Conservation (phyloP, 2,797 vertebrate genomes). For the Hyperoplus immaculatus region DNA sequence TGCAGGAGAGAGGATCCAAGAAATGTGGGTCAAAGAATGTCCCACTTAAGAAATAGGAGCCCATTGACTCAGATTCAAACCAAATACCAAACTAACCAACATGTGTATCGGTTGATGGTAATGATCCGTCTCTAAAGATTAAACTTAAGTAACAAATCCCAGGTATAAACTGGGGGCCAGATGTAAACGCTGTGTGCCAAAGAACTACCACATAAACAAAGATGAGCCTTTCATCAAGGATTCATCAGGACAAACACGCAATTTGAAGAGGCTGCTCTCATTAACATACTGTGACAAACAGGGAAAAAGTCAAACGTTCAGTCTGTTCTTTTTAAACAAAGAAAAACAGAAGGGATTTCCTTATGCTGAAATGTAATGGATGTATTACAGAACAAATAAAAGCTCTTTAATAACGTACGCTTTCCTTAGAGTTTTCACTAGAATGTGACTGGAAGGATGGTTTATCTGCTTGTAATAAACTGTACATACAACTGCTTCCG, state of each 20-base stretch:
- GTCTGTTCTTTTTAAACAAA: not conserved
- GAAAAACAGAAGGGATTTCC: not conserved
- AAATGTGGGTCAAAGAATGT: not conserved
- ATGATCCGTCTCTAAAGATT: not conserved
- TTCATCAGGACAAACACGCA: slow-evolving; percentile 12
- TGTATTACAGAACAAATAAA: too few relatives aligned
- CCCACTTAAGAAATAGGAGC: not conserved
- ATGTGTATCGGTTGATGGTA: not conserved
- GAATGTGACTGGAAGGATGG: slow-evolving; percentile 7
- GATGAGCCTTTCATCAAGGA: not conserved
- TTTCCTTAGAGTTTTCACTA: not conserved
- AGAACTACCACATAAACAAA: slow-evolving; percentile 16
- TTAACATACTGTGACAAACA: not conserved
- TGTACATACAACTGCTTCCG: not conserved
- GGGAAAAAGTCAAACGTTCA: not conserved
- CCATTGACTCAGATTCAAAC: not conserved
- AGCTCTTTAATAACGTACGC: not conserved
- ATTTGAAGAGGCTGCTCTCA: slow-evolving; percentile 6
- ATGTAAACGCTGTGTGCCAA: slow-evolving; percentile 4
- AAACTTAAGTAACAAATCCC: not conserved
- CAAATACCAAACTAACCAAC: not conserved
- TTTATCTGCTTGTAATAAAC: slow-evolving; percentile 35
- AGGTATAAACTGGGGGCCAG: not conserved
- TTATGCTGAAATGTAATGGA: not conserved
- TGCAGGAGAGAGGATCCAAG: not conserved